phyloP scores from a whole-genome alignment of 2,797 vertebrate species.

The Coluber constrictor region DNA sequence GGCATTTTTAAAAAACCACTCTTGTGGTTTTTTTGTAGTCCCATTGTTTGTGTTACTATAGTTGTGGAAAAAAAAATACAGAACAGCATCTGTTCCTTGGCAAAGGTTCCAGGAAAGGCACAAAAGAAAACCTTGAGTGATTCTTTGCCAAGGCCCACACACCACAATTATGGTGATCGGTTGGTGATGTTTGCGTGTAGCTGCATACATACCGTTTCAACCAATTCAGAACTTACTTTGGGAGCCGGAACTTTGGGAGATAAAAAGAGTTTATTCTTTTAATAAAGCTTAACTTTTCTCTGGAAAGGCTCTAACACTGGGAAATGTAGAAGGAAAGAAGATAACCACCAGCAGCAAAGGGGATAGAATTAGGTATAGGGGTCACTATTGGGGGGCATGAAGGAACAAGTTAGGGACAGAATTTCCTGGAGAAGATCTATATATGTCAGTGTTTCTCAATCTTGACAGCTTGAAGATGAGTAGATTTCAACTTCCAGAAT shows the following conservation, averaged over 20 bases:
- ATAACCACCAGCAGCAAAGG: background rate
- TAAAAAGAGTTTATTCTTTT: background rate
- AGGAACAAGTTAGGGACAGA: background rate
- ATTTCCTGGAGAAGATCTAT: background rate
- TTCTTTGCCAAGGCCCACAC: slow-evolving; percentile 25
- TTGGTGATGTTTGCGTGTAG: background rate
- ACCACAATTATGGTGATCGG: slow-evolving; percentile 16
- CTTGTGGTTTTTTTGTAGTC: no score
- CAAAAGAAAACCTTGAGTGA: slow-evolving; percentile 54
- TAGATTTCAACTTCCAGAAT: background rate
- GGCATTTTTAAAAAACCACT: fast-evolving
- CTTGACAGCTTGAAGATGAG: background rate
- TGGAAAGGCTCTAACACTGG: background rate
- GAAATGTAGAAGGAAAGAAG: background rate
- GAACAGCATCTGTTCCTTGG: slow-evolving; percentile 23
- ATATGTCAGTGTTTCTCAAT: background rate
- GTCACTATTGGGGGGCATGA: background rate
- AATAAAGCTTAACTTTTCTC: background rate
- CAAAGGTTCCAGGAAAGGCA: background rate
- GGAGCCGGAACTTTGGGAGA: background rate
- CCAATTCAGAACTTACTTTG: background rate
- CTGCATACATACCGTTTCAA: background rate
- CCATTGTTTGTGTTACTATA: fast-evolving
- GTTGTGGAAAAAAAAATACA: background rate
- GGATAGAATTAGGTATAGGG: background rate